Evolutionary conservation across 2,113 vertebrate genomes (phyloP).

Genomic region (Acanthochromis polyacanthus): DNA sequence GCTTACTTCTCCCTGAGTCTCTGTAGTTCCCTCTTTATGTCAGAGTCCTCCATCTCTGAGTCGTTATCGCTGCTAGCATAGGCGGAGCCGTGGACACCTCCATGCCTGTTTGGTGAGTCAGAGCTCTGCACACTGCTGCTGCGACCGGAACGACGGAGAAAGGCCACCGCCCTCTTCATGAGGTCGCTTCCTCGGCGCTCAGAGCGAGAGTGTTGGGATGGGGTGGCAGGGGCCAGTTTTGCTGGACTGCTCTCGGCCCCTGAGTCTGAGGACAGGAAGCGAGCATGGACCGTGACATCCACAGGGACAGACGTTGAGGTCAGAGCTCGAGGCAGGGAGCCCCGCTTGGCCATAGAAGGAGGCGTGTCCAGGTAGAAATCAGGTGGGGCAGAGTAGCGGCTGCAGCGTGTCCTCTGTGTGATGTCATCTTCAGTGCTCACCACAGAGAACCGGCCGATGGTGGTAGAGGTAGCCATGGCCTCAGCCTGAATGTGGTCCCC

Average conservation of each 20-base stretch:
- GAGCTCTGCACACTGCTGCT: slow-evolving; percentile 87
- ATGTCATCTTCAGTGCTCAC: slow-evolving; percentile 92
- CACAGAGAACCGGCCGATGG: slow-evolving; percentile 95
- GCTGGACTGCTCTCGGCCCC: slow-evolving; percentile 88
- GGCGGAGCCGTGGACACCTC: slow-evolving; percentile 89
- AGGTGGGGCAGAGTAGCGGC: slow-evolving; percentile 93
- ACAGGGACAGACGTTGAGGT: slow-evolving; percentile 87
- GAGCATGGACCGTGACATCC: slow-evolving; percentile 75
- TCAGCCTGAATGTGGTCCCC: slow-evolving; percentile 63
- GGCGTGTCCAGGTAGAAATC: slow-evolving; percentile 93
- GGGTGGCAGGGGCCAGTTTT: slow-evolving; percentile 78
- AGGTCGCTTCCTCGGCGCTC: slow-evolving; percentile 88
- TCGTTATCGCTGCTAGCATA: slow-evolving; percentile 98
- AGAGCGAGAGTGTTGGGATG: slow-evolving; percentile 78
- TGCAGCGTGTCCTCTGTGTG: slow-evolving; percentile 86
- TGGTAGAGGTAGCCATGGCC: slow-evolving; percentile 85
- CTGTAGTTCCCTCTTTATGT: slow-evolving; percentile 94
- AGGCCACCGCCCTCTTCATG: slow-evolving; percentile 92
- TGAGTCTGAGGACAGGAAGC: slow-evolving; percentile 92
- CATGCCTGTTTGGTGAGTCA: slow-evolving; percentile 86
- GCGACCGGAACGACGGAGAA: slow-evolving; percentile 91
- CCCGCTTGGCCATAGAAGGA: slow-evolving; percentile 85
- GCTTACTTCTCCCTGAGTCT: slow-evolving; percentile 94
- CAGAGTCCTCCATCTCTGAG: slow-evolving; percentile 95
- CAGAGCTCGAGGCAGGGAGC: slow-evolving; percentile 84